Evolutionary conservation across 2,797 vertebrate genomes (phyloP).

Genomic region (Echeneis naucrates): DNA sequence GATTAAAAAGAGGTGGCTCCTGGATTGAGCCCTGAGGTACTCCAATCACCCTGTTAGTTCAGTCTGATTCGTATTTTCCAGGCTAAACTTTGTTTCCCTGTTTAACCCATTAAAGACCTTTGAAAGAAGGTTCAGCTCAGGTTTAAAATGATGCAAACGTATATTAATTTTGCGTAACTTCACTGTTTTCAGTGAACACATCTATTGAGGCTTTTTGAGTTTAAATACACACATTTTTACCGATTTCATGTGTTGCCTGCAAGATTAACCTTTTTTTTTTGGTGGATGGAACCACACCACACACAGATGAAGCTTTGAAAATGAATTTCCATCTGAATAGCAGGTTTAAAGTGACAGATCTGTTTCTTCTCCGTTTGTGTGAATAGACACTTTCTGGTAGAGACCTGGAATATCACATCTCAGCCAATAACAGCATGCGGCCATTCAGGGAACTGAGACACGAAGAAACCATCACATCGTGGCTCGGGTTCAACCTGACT

Average conservation of each 20-base stretch:
- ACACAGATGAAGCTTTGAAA: constrained; percentile 1
- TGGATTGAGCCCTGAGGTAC: neutral
- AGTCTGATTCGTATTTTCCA: too few relatives aligned
- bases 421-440: constrained; percentile 83
- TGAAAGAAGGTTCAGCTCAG: too few relatives aligned
- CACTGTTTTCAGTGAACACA: too few relatives aligned
- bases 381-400: constrained; percentile 87
- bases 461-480: constrained; percentile 82
- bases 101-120: too few relatives aligned
- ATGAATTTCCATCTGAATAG: neutral
- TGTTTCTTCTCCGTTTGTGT: constrained; percentile 7
- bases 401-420: constrained; percentile 93
- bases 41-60: neutral
- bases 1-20: too few relatives aligned
- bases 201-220: too few relatives aligned
- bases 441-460: constrained; percentile 85
- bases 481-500: constrained; percentile 87
- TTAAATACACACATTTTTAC: too few relatives aligned
- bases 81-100: too few relatives aligned
- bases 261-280: neutral
- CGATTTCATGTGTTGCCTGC: too few relatives aligned
- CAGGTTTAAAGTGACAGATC: neutral
- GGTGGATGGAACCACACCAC: neutral
- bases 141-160: too few relatives aligned
- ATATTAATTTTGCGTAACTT: too few relatives aligned